Percentiles rank a stretch among this genome's conserved stretches.
phyloP scores from a whole-genome alignment of 2,797 vertebrate genomes.

The Tympanoctomys barrerae region DNA sequence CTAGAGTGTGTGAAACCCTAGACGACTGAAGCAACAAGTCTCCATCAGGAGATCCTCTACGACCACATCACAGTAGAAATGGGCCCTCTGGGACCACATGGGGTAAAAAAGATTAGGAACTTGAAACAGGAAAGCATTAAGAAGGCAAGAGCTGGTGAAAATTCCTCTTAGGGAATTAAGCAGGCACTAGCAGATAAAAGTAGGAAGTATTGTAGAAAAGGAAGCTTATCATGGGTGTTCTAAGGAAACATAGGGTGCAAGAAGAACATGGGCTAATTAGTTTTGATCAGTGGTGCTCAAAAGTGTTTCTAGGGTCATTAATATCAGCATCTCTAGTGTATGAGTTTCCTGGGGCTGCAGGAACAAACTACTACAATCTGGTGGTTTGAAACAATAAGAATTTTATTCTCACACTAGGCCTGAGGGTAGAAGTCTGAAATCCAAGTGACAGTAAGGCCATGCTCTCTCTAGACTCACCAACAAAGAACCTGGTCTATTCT shows the following conservation, averaged over 20 bases:
- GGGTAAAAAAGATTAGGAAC: slow-evolving; percentile 47
- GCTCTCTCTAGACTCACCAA: neutral
- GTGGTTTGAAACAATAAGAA: neutral
- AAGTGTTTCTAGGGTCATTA: neutral
- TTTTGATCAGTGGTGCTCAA: slow-evolving; percentile 33
- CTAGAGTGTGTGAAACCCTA: neutral
- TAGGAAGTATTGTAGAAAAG: slow-evolving; percentile 51
- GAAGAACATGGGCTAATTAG: neutral
- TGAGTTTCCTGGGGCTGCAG: neutral
- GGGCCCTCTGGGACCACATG: neutral
- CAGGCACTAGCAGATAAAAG: slow-evolving; percentile 7
- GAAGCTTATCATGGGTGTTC: neutral
- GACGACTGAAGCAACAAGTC: neutral
- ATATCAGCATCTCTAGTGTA: neutral
- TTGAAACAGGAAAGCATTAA: slow-evolving; percentile 48
- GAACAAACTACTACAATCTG: neutral
- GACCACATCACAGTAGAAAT: slow-evolving; percentile 35
- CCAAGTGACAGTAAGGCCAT: no score
- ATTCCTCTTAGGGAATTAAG: slow-evolving; percentile 61
- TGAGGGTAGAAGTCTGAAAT: neutral
- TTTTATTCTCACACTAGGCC: neutral
- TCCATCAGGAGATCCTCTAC: neutral
- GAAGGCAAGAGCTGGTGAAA: slow-evolving; percentile 38
- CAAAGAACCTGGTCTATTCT: neutral
- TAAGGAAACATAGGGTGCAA: slow-evolving; percentile 1